Evolutionary conservation across 2,113 vertebrate species (phyloP), one percentile per base, ranked within the genome.

Genomic region (Pseudopodoces humilis): DNA sequence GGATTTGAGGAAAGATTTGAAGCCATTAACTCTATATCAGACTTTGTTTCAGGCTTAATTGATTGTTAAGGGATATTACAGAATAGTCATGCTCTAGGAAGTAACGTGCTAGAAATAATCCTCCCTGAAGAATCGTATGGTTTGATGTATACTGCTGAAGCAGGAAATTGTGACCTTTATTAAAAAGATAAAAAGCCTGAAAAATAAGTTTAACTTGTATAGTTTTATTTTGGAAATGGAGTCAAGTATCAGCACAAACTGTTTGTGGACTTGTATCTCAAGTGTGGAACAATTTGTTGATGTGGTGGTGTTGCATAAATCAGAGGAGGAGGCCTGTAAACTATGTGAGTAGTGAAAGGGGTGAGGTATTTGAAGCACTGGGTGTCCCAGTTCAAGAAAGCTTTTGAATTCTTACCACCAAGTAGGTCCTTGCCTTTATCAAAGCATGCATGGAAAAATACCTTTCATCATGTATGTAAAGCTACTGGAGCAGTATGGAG

Each of bases 31-130:
- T 94, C 33, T 58, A 23, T 89, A 78, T 82, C n/a, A 22, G 76
- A 90, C 81, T 94, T 96, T 94, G 64, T 96, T 95, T 97, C 88
- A 92, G 78, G 52, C 86, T 85, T 98, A 98, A 98, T 97, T 98
- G 97, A 98, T 98, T 97, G 94, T 95, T 97, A 96, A 96, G 92
- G 92, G 79, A 90, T 97, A 95, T 96, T 94, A 86, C n/a, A 96
- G 90, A 82, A 49, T 67, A 80, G 86, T 97, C 94, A 94, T 97
- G 93, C 90, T 97, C 72, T 90, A 96, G 83, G 83, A 97, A 91
- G 74, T 95, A 96, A 97, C 90, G 95, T 96, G 90, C 81, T 90
- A 86, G 94, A 96, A 96, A 98, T 97, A 95, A 96, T 98, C 91
- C 79, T 94, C 91, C 97, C 96, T 93, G 88, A 96, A 94, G 94